Base-by-base conservation (phyloP, 64 coral and sea anemone species). In the Montipora sp. region DNA sequence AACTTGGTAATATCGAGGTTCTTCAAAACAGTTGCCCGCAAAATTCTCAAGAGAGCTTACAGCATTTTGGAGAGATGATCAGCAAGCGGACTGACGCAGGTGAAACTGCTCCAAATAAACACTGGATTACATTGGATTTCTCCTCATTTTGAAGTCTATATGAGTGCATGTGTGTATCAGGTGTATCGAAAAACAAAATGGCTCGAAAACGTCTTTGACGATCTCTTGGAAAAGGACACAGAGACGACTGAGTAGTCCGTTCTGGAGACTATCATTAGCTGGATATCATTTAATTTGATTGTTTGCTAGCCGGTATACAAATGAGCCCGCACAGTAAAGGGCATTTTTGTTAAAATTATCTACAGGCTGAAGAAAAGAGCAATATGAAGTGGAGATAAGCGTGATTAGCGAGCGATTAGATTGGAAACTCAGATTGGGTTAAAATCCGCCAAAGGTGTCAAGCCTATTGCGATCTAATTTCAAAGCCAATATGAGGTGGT, bases 241-340 rank as follows among this genome's bases (percentile, higher is more conserved):
- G 11, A 57, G 53, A 57, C 6, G 53, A 6, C 6, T 11, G 53
- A 57, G 53, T 11, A 57, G 53, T 6, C 44, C 44, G 75, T 71
- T 85, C 50, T 85, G 47, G 2, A 10, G 16, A 12, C 45, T 36
- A 36, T 36, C 65, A 71, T 85, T 70, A 8, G 1, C 63, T n/a
- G 7, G 7, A 85, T 20, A 71, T 85, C 70, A 85, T 71, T 50
- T 85, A 85, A 84, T 72, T 69, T 50, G 65, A 16, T 85, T 63
- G 65, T 85, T 83, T 85, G 13, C 60, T 63, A 63, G 46, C 82
- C 48, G 14, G 65, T 63, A 72, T 71, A 72, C 82, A 71, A 85
- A 22, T 85, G 50, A 8, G 61, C 36, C 7, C n/a, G 63, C 65
- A 68, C 71, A 71, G 47, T 71, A 85, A 85, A 85, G 18, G 45